Evolutionary conservation across 2,888 invertebrate genomes (phyloP).

Genomic region (Anaspis maculata): DNA sequence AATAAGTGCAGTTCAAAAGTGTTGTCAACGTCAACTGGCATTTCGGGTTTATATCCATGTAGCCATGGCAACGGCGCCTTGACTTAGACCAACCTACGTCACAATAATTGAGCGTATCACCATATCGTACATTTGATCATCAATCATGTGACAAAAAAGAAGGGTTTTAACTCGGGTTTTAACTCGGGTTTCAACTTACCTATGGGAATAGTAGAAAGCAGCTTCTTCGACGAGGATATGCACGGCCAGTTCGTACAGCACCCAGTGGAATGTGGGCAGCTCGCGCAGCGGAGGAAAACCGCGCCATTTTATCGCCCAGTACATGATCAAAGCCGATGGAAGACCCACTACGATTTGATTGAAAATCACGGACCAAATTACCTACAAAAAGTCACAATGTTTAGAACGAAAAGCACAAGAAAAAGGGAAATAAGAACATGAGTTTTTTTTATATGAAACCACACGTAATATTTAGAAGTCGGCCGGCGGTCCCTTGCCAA

Average conservation of each 20-base stretch:
- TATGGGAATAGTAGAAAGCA: conserved; percentile 78
- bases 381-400: conserved; percentile 42
- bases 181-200: too few species aligned
- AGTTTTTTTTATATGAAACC: background rate
- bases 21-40: too few species aligned
- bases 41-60: too few species aligned
- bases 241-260: conserved; percentile 61
- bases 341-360: conserved; percentile 67
- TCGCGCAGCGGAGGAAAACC: conserved; percentile 58
- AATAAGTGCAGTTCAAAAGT: too few species aligned
- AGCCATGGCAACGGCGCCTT: background rate
- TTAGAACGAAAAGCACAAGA: background rate
- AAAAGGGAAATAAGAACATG: background rate
- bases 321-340: conserved; percentile 54
- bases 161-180: too few species aligned
- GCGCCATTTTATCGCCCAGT: conserved; percentile 55
- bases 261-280: conserved; percentile 72
- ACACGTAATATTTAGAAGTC: too few species aligned
- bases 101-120: too few species aligned
- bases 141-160: too few species aligned
- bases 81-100: too few species aligned
- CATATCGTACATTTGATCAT: too few species aligned
- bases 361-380: conserved; percentile 59
- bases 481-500: too few species aligned
- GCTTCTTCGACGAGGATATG: conserved; percentile 71